Percentiles rank a stretch among this genome's conserved stretches.
phyloP scores from a whole-genome alignment of 2,113 vertebrate genomes.

The Sander vitreus region DNA sequence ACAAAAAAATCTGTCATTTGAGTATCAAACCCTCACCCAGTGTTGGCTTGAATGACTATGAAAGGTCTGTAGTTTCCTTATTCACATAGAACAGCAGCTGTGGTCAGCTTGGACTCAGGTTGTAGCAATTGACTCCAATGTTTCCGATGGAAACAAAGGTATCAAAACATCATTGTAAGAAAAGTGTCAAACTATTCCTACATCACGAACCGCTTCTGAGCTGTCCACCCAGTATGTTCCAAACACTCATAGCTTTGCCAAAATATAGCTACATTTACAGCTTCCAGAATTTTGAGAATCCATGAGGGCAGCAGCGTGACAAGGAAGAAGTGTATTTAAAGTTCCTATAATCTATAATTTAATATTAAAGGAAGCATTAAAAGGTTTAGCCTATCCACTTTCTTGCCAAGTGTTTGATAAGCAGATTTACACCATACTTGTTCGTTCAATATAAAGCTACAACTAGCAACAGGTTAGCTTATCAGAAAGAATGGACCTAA shows the following conservation, averaged over 20 bases:
- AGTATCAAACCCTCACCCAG: constrained; percentile 15
- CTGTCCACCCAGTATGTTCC: background rate
- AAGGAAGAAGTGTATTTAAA: background rate
- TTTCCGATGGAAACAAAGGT: background rate
- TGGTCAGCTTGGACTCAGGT: constrained; percentile 1
- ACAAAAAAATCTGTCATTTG: constrained; percentile 18
- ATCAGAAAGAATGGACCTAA: too few species aligned
- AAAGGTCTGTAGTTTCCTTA: constrained; percentile 12
- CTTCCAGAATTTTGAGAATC: too few species aligned
- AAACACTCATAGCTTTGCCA: background rate
- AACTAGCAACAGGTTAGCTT: background rate
- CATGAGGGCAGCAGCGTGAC: background rate
- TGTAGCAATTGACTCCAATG: background rate
- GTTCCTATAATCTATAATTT: background rate
- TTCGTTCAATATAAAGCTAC: background rate
- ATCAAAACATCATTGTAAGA: background rate
- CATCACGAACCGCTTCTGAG: background rate
- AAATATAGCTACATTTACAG: background rate
- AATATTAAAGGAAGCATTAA: background rate
- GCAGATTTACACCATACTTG: background rate
- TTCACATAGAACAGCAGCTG: constrained; percentile 5
- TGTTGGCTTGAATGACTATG: constrained; percentile 15
- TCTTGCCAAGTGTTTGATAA: too few species aligned
- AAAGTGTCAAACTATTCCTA: background rate
- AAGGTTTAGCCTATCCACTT: background rate